Percentiles rank a stretch among this genome's conserved stretches.
Evolutionary conservation across 1,140 invertebrate genomes (phyloP).

Genomic region (Panagrolaimus sp.): DNA sequence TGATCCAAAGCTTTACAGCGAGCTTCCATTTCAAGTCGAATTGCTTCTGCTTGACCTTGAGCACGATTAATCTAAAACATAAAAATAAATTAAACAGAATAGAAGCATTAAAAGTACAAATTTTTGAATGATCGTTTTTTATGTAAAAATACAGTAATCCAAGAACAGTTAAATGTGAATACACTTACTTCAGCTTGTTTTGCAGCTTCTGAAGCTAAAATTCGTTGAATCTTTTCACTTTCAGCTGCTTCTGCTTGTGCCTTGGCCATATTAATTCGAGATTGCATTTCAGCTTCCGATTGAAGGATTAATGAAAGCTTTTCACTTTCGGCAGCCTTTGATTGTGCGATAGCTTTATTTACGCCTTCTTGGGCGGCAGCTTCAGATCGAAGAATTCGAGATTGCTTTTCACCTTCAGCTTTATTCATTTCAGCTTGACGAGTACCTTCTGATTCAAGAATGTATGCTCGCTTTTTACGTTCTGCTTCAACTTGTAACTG

Average conservation of each 20-base stretch:
- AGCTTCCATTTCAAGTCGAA: slow-evolving; percentile 78
- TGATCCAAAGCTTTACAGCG: slow-evolving; percentile 72
- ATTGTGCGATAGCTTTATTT: no score
- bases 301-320: slow-evolving; percentile 93
- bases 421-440: slow-evolving; percentile 92
- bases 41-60: slow-evolving; percentile 77
- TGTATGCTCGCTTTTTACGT: slow-evolving; percentile 85
- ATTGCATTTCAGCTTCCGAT: slow-evolving; percentile 77
- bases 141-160: no score
- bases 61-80: slow-evolving; percentile 73
- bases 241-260: slow-evolving; percentile 62
- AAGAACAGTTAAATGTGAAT: no score
- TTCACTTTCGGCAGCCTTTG: slow-evolving; percentile 73
- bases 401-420: slow-evolving; percentile 84
- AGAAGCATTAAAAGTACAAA: no score
- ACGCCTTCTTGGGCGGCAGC: slow-evolving; percentile 70
- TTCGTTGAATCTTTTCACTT: slow-evolving; percentile 81
- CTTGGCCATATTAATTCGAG: slow-evolving; percentile 87
- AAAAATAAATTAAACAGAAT: no score
- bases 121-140: no score
- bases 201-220: slow-evolving; percentile 77
- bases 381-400: slow-evolving; percentile 80
- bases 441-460: slow-evolving; percentile 82
- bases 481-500: slow-evolving; percentile 97
- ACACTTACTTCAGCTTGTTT: slow-evolving; percentile 66